Evolutionary conservation across 2,797 vertebrate genomes (phyloP), one percentile per base, ranked within the genome.

Genomic region (Sebastes trivittatus): DNA sequence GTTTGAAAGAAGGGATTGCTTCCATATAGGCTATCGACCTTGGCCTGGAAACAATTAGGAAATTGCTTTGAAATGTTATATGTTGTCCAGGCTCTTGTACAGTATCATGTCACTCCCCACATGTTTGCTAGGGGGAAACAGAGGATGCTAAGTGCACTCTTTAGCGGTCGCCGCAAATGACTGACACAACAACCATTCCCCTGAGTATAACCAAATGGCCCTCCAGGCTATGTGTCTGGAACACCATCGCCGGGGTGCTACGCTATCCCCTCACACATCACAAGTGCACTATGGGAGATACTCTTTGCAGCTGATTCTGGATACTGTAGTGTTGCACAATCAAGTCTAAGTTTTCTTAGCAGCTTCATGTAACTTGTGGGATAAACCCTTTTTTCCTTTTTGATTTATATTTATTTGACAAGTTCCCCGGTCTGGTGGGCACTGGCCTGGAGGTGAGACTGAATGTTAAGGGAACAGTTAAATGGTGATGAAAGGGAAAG

Each of bases 11-110:
- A 94, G 77, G 93, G 93, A 95, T 95, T 95, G 94, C 93, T 95
- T 95, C 92, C 94, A 95, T 95, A 94, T 94, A 95, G 91, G 89
- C 93, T 91, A 88, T 93, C 81, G 89, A 93, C 93, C 95, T 94
- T 96, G 93, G 95, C 93, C 95, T 96, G 95, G 94, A 95, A 96
- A 94, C 95, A 95, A 96, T 96, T 96, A 96, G 92, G 93, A 95
- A 93, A 94, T 93, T 89, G 93, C 95, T 95, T 96, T 96, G 95
- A 96, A 96, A 95, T 93, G 93, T 92, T 94, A 95, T 95, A 95
- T 95, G 93, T 92, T 95, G 94, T 95, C 89, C 94, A 94, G 94
- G 92, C 93, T 94, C 92, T 92, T 87, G 92, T 96, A 96, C 95
- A 95, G 95, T 96, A 95, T 95, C 95, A 94, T 95, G 90, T 95